These are phyloP conservation scores for Paragorgia papillata DNA, from an alignment of 92 coral and sea anemone species.

Conservation along the genomic window DNA sequence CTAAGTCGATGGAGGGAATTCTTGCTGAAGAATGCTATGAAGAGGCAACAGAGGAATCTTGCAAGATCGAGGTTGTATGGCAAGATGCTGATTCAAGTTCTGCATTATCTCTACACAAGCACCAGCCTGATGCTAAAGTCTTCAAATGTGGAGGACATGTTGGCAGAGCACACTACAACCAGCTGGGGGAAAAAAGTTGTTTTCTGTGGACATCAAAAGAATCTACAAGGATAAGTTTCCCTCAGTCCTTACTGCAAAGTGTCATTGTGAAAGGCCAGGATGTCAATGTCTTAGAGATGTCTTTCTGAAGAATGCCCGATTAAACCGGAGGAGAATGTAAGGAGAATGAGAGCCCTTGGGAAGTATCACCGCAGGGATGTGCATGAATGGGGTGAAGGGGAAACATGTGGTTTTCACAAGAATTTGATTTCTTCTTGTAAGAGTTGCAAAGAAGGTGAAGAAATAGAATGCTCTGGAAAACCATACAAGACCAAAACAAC, in stretches of 20 bases:
- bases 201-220: constrained; percentile 7
- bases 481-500: too few species aligned
- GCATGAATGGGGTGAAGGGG: too few species aligned
- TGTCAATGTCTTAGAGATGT: constrained; percentile 4
- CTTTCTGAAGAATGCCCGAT: constrained; percentile 14
- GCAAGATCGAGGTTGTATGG: constrained; percentile 49
- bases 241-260: constrained; percentile 3
- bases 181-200: constrained; percentile 52
- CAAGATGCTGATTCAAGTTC: constrained; percentile 51
- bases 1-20: too few species aligned
- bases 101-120: not conserved
- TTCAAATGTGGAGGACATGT: too few species aligned
- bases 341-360: too few species aligned
- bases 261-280: constrained; percentile 26
- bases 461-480: too few species aligned
- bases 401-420: too few species aligned
- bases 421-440: not conserved
- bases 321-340: not conserved
- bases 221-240: constrained; percentile 48
- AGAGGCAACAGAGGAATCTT: constrained; percentile 39
- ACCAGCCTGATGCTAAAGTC: not conserved
- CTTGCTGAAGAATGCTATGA: too few species aligned
- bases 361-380: too few species aligned
- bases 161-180: constrained; percentile 52
- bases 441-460: too few species aligned